Evolutionary conservation across 2,888 invertebrate genomes (phyloP), one percentile per base, ranked within the genome.

Genomic region (Buathra laborator): DNA sequence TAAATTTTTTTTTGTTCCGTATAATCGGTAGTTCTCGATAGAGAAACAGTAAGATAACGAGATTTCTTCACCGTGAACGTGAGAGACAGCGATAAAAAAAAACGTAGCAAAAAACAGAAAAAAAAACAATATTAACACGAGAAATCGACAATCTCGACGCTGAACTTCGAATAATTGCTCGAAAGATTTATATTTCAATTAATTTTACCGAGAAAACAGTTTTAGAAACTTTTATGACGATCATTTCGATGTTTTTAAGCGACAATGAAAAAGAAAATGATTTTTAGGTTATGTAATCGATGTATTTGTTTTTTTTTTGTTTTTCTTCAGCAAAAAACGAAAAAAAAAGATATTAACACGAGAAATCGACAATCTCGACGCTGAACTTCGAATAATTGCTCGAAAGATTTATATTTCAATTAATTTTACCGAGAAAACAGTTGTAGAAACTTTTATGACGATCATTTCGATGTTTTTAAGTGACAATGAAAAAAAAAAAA

Each of bases 291-390:
- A 5, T 32, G 5, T 32, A 32, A 5, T 32, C 32, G 32, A 32
- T 32, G 32, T 32, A 32, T 3, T 3, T 2, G 5, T 32, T 32
- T 32, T 32, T 32, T 32, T 32, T 56, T 59, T 76, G 64, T 80
- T 79, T 82, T 80, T 85, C 94, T 94, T 9, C n/a, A n/a, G n/a
- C 24, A 24, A 24, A 24, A 24, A 24, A 24, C 24, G n/a, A n/a
- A 48, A 37, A 59, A 48, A 68, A 44, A 12, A 6, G 3, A 32
- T 32, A 5, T 10, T 32, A 5, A 19, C 16, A 70, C 44, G 74
- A 53, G 44, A 71, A 76, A 82, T 77, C 44, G 32, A 56, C 68
- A 48, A 44, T 24, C 10, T 53, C 7, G 9, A 9, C 53, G 16
- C 9, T 3, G n/a, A n/a, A 19, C 53, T 19, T 53, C 53, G 53